These are phyloP conservation scores for Amblyjoppa proteus DNA, from an alignment of 2,888 invertebrate species.

Conservation along the genomic window DNA sequence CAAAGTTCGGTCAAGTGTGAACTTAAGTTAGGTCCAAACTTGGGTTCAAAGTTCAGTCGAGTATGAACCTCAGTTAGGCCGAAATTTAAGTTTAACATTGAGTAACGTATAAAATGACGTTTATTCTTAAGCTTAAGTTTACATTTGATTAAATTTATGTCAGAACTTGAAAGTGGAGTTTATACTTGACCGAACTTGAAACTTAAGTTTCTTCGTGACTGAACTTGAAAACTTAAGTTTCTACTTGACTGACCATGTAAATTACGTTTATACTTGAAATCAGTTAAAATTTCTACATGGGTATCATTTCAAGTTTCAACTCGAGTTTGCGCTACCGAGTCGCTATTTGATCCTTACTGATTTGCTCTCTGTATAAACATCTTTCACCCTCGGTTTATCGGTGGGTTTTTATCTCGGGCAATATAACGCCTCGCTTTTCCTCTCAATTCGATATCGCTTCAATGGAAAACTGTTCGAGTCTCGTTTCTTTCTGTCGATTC, in stretches of 20 bases:
- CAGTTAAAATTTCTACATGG: neutral
- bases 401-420: conserved; percentile 7
- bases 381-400: conserved; percentile 35
- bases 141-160: too few species aligned
- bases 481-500: conserved; percentile 48
- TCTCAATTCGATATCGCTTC: conserved; percentile 44
- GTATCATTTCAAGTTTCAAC: neutral
- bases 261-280: neutral
- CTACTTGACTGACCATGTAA: neutral
- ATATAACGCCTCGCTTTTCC: conserved; percentile 38
- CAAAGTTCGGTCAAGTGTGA: too few species aligned
- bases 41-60: too few species aligned
- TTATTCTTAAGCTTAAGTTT: neutral
- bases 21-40: too few species aligned
- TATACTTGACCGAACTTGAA: neutral
- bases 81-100: too few species aligned
- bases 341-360: neutral
- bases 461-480: conserved; percentile 33
- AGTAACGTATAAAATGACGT: neutral
- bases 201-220: neutral
- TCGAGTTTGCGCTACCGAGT: neutral
- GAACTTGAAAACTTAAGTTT: neutral
- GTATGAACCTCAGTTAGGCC: too few species aligned
- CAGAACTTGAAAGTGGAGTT: neutral
- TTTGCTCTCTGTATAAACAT: neutral